Conservation (phyloP, 1,140 invertebrate species). For the Drosophila azteca region DNA sequence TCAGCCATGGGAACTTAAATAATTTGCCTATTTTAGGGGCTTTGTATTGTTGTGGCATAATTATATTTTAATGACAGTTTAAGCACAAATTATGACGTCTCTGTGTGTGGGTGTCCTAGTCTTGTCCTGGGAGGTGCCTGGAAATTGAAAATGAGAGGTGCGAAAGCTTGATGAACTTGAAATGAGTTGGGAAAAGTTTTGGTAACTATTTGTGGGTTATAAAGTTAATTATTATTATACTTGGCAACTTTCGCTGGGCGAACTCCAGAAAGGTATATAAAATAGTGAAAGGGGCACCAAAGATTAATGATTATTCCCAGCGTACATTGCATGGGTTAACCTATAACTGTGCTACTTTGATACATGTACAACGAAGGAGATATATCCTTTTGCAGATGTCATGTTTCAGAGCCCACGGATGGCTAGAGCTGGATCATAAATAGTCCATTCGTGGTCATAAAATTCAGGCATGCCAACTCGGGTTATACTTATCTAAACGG, state of each 20-base stretch:
- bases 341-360: not conserved
- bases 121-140: not conserved
- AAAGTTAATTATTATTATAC: conserved; percentile 36
- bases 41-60: conserved; percentile 58
- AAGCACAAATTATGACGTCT: conserved; percentile 46
- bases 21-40: conserved; percentile 56
- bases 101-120: not conserved
- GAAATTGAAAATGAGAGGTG: not conserved
- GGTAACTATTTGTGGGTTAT: conserved; percentile 27
- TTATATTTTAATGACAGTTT: conserved; percentile 67
- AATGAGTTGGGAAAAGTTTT: conserved; percentile 45
- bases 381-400: not conserved
- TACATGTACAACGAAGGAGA: no score
- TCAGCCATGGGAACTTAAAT: conserved; percentile 53
- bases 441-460: conserved; percentile 30
- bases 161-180: conserved; percentile 52
- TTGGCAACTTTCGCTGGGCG: conserved; percentile 9
- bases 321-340: not conserved
- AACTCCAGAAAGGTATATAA: not conserved
- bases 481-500: conserved; percentile 29
- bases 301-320: not conserved
- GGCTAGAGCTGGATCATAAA: conserved; percentile 31
- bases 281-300: not conserved
- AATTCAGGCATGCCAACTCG: conserved; percentile 31
- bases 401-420: no score